Evolutionary conservation across 37 sponge, comb jelly and placozoan genomes (phyloP), one percentile per base, ranked within the genome.

Genomic region (Theonella swinhoei): DNA sequence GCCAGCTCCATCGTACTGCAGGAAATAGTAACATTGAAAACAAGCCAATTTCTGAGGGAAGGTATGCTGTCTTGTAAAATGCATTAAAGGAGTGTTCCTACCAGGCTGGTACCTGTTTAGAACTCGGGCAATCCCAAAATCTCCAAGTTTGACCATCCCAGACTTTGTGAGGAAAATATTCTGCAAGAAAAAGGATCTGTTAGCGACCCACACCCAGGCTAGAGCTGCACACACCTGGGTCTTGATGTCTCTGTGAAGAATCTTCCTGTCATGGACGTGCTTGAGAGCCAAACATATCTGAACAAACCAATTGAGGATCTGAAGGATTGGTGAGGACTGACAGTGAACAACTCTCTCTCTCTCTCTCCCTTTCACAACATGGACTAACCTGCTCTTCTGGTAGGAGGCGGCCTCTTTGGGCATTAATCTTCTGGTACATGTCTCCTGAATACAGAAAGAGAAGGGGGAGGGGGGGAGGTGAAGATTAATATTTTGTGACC

Each of bases 201-300:
- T n/a, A n/a, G 19, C 19, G 60, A 66, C 68, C 14, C 68, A 66
- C 68, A 66, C 19, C 60, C 60, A 19, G 19, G 19, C 60, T 19
- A 58, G 19, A 20, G 60, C 17, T 37, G 19, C 33, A 8, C 20
- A 7, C 62, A 91, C 92, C 72, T 93, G 98, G 0, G 96, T 82
- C 74, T 98, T 98, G 86, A 98, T 95, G 81, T 98, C 98, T 24
- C 98, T 65, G 81, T 98, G 98, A 26, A 98, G 88, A 31, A 98
- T 98, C 81, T 98, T 98, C 5, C 98, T 68, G 69, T 98, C 98
- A 66, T 98, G 98, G 19, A 98, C 96, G 34, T 98, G 98, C 34
- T 98, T 98, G 37, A 98, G 60, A 2, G 92, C 98, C 41, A 98
- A 82, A 72, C 94, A 93, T 29, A 96, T 78, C 82, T 98, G 98